These are phyloP conservation scores for Pyxicephalus adspersus DNA, from an alignment of 2,113 vertebrate genomes.

Conservation along the genomic window DNA sequence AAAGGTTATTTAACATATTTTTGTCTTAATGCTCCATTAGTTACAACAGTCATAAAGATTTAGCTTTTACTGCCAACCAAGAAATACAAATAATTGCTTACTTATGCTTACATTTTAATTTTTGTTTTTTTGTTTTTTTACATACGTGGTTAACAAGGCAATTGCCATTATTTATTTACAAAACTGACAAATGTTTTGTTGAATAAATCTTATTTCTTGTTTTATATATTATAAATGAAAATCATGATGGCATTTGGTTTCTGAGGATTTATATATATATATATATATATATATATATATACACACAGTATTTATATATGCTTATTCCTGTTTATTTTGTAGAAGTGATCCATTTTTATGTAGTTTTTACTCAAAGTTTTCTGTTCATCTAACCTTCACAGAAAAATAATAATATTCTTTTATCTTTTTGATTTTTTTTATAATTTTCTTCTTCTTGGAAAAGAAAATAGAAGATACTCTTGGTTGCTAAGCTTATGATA, in stretches of 20 bases:
- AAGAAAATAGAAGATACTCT: constrained; percentile 19
- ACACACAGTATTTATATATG: too few relatives aligned
- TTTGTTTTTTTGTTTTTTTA: not conserved
- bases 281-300: constrained; percentile 13
- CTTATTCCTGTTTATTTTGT: not conserved
- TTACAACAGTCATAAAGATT: not conserved
- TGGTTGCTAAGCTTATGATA: constrained; percentile 46
- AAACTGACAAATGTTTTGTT: not conserved
- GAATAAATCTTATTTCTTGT: not conserved
- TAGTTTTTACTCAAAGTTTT: constrained; percentile 14
- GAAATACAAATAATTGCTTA: not conserved
- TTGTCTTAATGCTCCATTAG: not conserved
- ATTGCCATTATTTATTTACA: not conserved
- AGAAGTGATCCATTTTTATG: not conserved
- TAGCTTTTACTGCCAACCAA: not conserved
- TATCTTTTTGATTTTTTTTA: constrained; percentile 9
- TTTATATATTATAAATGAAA: not conserved
- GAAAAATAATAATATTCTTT: constrained; percentile 28
- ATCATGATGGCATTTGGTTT: constrained; percentile 7
- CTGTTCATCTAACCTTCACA: constrained; percentile 44
- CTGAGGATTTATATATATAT: constrained; percentile 20
- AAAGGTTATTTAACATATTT: constrained; percentile 2
- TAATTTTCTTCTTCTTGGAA: constrained; percentile 3
- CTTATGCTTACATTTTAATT: not conserved
- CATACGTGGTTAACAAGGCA: too few relatives aligned